Conservation (phyloP, 53 echinoderm and acorn worm species). For the Arbacia lixula region DNA sequence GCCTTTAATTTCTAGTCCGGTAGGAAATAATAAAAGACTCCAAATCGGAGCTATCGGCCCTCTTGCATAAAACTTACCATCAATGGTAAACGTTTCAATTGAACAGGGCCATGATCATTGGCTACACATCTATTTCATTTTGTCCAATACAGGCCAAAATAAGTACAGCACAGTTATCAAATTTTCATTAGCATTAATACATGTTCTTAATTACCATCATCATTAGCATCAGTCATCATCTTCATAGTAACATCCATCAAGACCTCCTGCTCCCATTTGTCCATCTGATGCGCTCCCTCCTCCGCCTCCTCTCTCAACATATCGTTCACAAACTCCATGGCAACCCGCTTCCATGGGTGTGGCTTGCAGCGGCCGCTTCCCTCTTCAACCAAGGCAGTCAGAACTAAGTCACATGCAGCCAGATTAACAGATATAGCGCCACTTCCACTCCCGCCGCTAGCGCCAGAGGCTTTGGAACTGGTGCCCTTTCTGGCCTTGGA, state of each 20-base stretch:
- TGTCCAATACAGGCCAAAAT: no score
- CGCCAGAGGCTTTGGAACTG: slow-evolving; percentile 9
- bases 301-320: slow-evolving; percentile 29
- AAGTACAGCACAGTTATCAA: no score
- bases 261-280: slow-evolving; percentile 57
- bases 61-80: no score
- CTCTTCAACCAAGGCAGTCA: slow-evolving; percentile 62
- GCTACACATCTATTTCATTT: no score
- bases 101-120: no score
- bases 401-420: slow-evolving; percentile 75
- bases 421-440: slow-evolving; percentile 66
- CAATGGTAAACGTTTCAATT: no score
- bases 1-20: no score
- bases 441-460: neutral
- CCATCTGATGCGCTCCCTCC: slow-evolving; percentile 8
- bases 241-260: slow-evolving; percentile 63
- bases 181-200: no score
- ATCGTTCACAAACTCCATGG: slow-evolving; percentile 70
- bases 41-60: no score
- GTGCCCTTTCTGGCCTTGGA: slow-evolving; percentile 30
- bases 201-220: slow-evolving; percentile 30
- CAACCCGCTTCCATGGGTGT: slow-evolving; percentile 60
- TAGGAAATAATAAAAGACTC: no score
- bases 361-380: slow-evolving; percentile 35
- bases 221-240: slow-evolving; percentile 47